These are phyloP conservation scores for Balaenoptera acutorostrata DNA, from an alignment of 2,113 vertebrate species.

Conservation along the genomic window DNA sequence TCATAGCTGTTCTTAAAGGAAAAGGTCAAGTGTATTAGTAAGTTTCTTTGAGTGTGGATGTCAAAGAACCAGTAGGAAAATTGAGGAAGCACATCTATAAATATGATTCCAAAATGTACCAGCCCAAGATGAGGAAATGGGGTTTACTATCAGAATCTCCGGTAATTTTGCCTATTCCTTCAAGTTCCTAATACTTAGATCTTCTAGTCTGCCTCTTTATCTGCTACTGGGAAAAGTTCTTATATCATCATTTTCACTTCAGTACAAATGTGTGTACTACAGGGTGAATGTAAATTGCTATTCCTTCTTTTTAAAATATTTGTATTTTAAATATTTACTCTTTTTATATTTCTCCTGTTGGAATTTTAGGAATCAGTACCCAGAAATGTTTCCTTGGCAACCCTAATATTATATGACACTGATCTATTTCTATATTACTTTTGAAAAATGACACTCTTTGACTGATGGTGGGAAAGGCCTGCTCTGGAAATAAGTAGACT, in stretches of 20 bases:
- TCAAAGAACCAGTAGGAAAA: not conserved
- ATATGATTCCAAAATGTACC: not conserved
- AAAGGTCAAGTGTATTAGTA: not conserved
- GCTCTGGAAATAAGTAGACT: not conserved
- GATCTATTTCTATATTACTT: not conserved
- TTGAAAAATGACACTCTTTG: not conserved
- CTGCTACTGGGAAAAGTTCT: not conserved
- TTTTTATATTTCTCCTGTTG: not conserved
- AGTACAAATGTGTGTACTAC: not conserved
- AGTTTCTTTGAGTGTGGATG: not conserved
- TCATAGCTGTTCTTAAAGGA: not conserved
- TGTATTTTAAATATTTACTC: not conserved
- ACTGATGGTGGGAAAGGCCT: not conserved
- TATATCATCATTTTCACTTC: not conserved
- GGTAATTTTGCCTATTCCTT: not conserved
- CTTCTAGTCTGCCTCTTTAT: not conserved
- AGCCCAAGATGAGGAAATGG: not conserved
- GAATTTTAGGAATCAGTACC: not conserved
- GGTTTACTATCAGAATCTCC: not conserved
- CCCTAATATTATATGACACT: not conserved
- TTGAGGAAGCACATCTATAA: not conserved
- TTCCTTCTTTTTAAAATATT: not conserved
- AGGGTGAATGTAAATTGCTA: not conserved
- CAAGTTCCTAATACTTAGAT: not conserved
- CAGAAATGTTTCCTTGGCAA: not conserved